Base-by-base conservation (phyloP, 2,797 vertebrate species). In the Ficedula albicollis region DNA sequence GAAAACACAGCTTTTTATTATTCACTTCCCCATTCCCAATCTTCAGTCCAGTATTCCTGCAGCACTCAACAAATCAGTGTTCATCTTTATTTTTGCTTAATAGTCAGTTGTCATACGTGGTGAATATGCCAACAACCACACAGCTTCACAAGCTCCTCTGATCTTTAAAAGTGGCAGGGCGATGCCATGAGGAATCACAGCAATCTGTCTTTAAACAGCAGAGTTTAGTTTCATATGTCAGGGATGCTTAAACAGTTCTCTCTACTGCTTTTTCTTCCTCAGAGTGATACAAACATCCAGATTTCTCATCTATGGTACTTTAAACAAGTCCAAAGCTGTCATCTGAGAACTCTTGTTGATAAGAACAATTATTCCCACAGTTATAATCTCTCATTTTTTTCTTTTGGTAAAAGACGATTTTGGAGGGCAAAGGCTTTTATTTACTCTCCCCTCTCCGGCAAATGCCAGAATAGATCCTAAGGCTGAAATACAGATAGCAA, bases 1-100 rank as follows among this genome's bases (percentile, higher is more conserved):
- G 74, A 89, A 77, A 96, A 27, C 43, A 87, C 54, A 90, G 68
- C 68, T 84, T 93, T 96, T 96, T 95, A 89, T 90, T 95, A 91
- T 96, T 96, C 34, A 44, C 51, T 92, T 96, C 34, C 58, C 49
- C 9, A 14, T 94, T 89, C 82, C 86, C 93, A 96, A 62, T 89
- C 56, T n/a, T 91, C 55, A 49, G 62, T 48, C 59, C 29, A 59
- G 46, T 73, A 72, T 84, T 92, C 38, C 43, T 64, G 58, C 90
- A 90, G 93, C 56, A 44, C 63, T 89, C 66, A 87, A 83, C 10
- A 83, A 87, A 93, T 95, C 74, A 68, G 32, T 95, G 74, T 95
- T 96, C 74, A 91, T 97, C 83, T 94, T 96, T 94, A 85, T 93
- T 96, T 97, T 96, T 95, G 72, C 91, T 95, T 93, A 91, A n/a